Percentiles rank a stretch among this genome's conserved stretches.
Evolutionary conservation across 2,113 vertebrate species (phyloP).

Genomic region (Garra rufa): DNA sequence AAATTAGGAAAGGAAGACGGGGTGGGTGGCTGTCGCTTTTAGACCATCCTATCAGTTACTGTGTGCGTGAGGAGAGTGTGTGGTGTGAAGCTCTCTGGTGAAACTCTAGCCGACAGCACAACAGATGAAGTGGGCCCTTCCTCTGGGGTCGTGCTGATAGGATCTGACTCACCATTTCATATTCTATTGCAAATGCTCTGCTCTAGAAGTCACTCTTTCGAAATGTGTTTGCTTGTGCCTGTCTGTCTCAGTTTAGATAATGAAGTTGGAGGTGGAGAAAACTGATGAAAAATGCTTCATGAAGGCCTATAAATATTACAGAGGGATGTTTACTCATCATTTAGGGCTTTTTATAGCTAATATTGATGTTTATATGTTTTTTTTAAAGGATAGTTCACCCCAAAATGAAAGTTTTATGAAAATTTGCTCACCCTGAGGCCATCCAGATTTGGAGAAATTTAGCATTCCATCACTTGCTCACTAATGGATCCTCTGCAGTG

Average conservation of each 20-base stretch:
- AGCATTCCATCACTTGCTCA: not conserved
- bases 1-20: slow-evolving; percentile 11
- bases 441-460: too few species aligned
- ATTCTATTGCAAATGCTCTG: not conserved
- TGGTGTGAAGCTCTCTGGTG: slow-evolving; percentile 25
- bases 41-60: slow-evolving; percentile 26
- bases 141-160: slow-evolving; percentile 7
- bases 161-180: slow-evolving; percentile 20
- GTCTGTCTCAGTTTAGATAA: not conserved
- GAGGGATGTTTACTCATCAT: not conserved
- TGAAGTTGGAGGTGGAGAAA: not conserved
- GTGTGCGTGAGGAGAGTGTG: slow-evolving; percentile 19
- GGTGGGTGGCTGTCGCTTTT: not conserved
- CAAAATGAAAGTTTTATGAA: not conserved
- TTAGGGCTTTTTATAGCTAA: not conserved
- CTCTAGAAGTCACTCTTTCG: not conserved
- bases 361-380: not conserved
- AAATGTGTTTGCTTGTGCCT: not conserved
- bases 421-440: not conserved
- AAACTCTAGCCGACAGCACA: slow-evolving; percentile 16
- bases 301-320: too few species aligned
- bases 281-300: not conserved
- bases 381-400: not conserved
- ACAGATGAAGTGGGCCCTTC: slow-evolving; percentile 22
- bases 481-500: not conserved